phyloP scores from a whole-genome alignment of 2,888 invertebrate species.

The Limulus polyphemus region DNA sequence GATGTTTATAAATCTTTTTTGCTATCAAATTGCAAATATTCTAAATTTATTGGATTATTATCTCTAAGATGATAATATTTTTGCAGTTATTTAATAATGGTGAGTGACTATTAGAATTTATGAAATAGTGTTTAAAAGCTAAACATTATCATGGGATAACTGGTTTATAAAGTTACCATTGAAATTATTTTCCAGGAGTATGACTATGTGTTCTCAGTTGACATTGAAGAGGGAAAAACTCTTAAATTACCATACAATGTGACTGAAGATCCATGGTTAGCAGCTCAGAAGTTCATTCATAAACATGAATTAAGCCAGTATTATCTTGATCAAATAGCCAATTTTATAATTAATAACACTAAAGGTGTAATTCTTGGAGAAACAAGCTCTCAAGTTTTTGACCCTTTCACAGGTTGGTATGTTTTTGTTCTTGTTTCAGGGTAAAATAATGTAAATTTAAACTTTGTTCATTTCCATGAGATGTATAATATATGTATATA shows the following conservation, averaged over 20 bases:
- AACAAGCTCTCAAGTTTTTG: not conserved
- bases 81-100: too few species aligned
- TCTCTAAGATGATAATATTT: too few species aligned
- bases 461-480: too few species aligned
- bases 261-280: constrained; percentile 80
- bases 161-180: constrained; percentile 23
- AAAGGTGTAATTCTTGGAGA: not conserved
- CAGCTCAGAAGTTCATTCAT: constrained; percentile 79
- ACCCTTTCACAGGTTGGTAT: constrained; percentile 7
- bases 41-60: too few species aligned
- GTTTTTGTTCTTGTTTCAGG: not conserved
- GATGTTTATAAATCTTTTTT: too few species aligned
- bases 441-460: not conserved
- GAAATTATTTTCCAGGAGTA: constrained; percentile 49
- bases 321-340: constrained; percentile 7
- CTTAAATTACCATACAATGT: constrained; percentile 82
- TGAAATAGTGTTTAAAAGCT: constrained; percentile 1
- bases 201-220: constrained; percentile 92
- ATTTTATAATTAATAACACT: constrained; percentile 6
- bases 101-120: too few species aligned
- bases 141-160: too few species aligned
- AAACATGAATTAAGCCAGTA: constrained; percentile 43
- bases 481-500: too few species aligned
- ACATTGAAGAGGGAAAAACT: constrained; percentile 65
- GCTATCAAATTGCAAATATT: too few species aligned